These are phyloP conservation scores for Pongo pygmaeus DNA, from an alignment of 2,113 vertebrate genomes.

Conservation along the genomic window DNA sequence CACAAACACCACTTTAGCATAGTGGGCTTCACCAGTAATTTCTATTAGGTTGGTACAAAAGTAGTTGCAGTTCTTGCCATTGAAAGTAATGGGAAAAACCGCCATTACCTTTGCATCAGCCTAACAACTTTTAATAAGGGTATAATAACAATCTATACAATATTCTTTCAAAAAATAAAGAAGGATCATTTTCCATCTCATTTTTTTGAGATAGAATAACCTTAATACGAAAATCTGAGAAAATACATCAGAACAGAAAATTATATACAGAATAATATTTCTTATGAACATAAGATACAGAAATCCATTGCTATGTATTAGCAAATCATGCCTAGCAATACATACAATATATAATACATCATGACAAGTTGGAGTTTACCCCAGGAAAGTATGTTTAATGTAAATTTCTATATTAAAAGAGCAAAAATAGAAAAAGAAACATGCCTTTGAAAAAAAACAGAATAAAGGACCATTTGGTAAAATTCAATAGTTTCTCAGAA, in stretches of 20 bases:
- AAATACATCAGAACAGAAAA: background rate
- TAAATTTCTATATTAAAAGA: background rate
- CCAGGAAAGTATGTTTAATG: background rate
- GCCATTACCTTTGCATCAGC: no score
- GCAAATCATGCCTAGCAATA: background rate
- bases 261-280: no score
- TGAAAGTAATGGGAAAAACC: no score
- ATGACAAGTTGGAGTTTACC: background rate
- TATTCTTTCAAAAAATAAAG: background rate
- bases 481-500: background rate
- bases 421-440: background rate
- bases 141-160: background rate
- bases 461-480: background rate
- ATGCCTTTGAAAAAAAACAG: background rate
- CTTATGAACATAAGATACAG: background rate
- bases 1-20: no score
- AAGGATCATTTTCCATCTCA: background rate
- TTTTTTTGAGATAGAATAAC: background rate
- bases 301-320: background rate
- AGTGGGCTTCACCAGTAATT: background rate
- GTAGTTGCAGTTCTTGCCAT: no score
- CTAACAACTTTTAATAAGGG: background rate
- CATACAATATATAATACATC: background rate
- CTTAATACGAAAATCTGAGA: background rate
- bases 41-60: no score